phyloP scores from a whole-genome alignment of 2,888 invertebrate genomes.

The Lasioglossum malachurum region DNA sequence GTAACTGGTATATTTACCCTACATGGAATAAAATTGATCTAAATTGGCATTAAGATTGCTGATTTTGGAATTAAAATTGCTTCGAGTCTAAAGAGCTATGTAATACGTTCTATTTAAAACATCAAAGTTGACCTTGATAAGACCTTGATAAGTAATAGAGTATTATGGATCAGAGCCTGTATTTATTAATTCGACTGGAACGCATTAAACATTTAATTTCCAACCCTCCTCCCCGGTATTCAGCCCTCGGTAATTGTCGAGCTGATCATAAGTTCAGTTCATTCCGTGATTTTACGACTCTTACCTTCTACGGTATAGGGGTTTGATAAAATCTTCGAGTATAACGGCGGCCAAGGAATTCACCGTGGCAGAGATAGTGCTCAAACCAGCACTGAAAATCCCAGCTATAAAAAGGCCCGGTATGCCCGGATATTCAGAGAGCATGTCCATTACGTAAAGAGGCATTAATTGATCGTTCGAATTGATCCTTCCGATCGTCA shows the following conservation, averaged over 20 bases:
- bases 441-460: slow-evolving; percentile 90
- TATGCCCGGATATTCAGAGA: slow-evolving; percentile 85
- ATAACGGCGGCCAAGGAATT: slow-evolving; percentile 96
- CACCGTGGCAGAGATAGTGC: slow-evolving; percentile 95
- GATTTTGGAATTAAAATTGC: too few species aligned
- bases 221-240: not conserved
- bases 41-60: too few species aligned
- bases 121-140: too few species aligned
- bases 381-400: slow-evolving; percentile 95
- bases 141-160: too few species aligned
- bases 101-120: too few species aligned
- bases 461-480: slow-evolving; percentile 93
- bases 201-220: slow-evolving; percentile 11
- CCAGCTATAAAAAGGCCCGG: slow-evolving; percentile 79
- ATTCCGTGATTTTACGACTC: slow-evolving; percentile 27
- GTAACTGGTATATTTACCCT: too few species aligned
- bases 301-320: slow-evolving; percentile 70
- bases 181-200: too few species aligned
- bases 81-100: too few species aligned
- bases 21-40: too few species aligned
- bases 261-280: slow-evolving; percentile 23
- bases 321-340: slow-evolving; percentile 93
- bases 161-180: too few species aligned
- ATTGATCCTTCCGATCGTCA: slow-evolving; percentile 87
- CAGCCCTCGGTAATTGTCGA: slow-evolving; percentile 15